Conservation (phyloP, 1,140 invertebrate genomes). For the Gryllus bimaculatus region DNA sequence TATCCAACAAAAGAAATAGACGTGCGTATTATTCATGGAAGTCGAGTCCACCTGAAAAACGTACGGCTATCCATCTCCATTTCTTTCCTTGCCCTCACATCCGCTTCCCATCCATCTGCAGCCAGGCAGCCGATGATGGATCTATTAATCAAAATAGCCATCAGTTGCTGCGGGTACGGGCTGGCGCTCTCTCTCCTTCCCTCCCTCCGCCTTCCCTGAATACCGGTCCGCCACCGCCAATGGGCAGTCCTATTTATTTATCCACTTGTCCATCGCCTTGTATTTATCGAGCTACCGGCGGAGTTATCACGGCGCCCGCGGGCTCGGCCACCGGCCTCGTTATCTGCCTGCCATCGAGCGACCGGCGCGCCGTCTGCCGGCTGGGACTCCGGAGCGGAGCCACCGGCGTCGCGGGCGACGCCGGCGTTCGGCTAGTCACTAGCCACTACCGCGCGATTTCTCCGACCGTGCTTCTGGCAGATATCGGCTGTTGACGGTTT, state of each 20-base stretch:
- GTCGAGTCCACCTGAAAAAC: background rate
- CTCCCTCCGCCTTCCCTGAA: background rate
- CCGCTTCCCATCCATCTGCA: background rate
- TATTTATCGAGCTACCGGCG: background rate
- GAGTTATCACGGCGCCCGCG: background rate
- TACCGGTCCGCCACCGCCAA: background rate
- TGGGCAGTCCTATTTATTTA: background rate
- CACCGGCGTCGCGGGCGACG: no score
- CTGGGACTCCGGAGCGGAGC: no score
- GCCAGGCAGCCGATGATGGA: background rate
- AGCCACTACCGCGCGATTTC: no score
- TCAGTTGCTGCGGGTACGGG: background rate
- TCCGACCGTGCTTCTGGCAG: no score
- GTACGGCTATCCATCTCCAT: background rate
- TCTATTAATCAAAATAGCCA: constrained; percentile 5
- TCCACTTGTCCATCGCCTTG: background rate
- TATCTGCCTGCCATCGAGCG: no score
- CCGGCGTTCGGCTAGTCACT: no score
- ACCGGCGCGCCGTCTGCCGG: no score
- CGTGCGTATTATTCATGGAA: background rate
- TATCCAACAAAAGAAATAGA: background rate
- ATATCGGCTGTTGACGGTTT: no score
- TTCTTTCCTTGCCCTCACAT: background rate
- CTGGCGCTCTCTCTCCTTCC: background rate
- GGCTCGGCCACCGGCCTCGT: background rate